phyloP scores from a whole-genome alignment of 30 jellyfish, hydroid and myxozoan species.

The Pelagia noctiluca region DNA sequence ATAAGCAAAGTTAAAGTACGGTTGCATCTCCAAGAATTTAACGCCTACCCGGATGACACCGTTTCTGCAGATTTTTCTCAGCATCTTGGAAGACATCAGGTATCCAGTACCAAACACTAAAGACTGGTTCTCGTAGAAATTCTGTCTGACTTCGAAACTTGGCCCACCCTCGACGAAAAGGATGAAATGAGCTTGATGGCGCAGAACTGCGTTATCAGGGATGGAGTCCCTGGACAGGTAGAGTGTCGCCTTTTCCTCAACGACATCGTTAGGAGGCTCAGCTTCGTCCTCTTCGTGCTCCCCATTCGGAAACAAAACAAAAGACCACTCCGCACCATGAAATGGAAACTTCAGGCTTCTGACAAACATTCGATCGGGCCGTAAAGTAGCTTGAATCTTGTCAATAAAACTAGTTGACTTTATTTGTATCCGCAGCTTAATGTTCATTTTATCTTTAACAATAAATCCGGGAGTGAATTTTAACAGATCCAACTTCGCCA shows the following conservation, averaged over 20 bases:
- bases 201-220: constrained; percentile 10
- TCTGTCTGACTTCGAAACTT: constrained; percentile 46
- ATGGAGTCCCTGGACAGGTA: constrained; percentile 71
- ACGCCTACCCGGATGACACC: constrained; percentile 73
- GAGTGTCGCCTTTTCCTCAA: constrained; percentile 40
- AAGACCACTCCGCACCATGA: constrained; percentile 77
- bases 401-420: constrained; percentile 69
- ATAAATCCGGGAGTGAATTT: constrained; percentile 80
- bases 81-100: constrained; percentile 51
- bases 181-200: constrained; percentile 58
- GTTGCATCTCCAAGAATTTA: constrained; percentile 43
- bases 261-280: neutral
- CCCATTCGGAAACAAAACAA: constrained; percentile 60
- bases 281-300: constrained; percentile 45
- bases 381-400: constrained; percentile 32
- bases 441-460: constrained; percentile 58
- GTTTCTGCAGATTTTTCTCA: constrained; percentile 20
- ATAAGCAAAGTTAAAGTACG: constrained; percentile 71
- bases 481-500: constrained; percentile 42
- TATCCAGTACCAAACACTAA: constrained; percentile 66
- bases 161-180: constrained; percentile 67
- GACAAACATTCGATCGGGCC: constrained; percentile 55
- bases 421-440: constrained; percentile 63
- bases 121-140: constrained; percentile 53
- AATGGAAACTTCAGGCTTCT: constrained; percentile 50